A percentile compares a stretch with the other conserved stretches of the same genome.
Conservation (phyloP, 1,140 invertebrate species). For the Plectrocnemia conspersa region DNA sequence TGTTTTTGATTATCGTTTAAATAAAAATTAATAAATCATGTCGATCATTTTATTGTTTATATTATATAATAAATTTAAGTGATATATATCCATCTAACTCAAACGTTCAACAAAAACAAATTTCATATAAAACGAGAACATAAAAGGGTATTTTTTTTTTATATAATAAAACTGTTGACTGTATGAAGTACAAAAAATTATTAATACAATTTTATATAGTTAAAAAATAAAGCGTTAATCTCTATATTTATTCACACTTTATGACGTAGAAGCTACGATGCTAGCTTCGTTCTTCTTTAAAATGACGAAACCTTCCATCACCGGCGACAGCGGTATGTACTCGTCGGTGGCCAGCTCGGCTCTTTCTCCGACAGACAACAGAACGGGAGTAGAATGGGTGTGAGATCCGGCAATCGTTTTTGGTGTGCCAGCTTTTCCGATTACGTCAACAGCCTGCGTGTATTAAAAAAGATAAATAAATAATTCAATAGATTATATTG, state of each 20-base stretch:
- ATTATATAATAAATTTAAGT: too few species aligned
- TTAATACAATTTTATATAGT: not conserved
- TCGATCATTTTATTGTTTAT: too few species aligned
- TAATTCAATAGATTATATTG: too few species aligned
- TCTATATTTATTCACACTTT: too few species aligned
- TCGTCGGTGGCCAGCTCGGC: constrained; percentile 98
- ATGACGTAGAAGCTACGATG: constrained; percentile 40
- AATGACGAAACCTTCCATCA: constrained; percentile 99
- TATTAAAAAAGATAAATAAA: constrained; percentile 10
- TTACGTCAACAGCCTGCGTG: constrained; percentile 90
- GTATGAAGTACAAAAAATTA: not conserved
- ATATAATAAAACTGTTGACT: too few species aligned
- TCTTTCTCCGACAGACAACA: constrained; percentile 93
- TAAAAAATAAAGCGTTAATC: not conserved
- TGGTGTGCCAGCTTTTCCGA: constrained; percentile 98
- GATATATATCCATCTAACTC: too few species aligned
- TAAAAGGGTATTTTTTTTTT: too few species aligned
- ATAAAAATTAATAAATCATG: too few species aligned
- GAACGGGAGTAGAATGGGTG: constrained; percentile 97
- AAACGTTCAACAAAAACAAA: too few species aligned
- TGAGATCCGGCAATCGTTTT: constrained; percentile 99
- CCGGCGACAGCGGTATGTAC: constrained; percentile 89
- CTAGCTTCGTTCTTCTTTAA: constrained; percentile 81
- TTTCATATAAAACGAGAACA: not conserved
- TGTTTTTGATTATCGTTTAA: too few species aligned